phyloP scores from a whole-genome alignment of 2,888 invertebrate genomes.

The Temnothorax ravouxi region DNA sequence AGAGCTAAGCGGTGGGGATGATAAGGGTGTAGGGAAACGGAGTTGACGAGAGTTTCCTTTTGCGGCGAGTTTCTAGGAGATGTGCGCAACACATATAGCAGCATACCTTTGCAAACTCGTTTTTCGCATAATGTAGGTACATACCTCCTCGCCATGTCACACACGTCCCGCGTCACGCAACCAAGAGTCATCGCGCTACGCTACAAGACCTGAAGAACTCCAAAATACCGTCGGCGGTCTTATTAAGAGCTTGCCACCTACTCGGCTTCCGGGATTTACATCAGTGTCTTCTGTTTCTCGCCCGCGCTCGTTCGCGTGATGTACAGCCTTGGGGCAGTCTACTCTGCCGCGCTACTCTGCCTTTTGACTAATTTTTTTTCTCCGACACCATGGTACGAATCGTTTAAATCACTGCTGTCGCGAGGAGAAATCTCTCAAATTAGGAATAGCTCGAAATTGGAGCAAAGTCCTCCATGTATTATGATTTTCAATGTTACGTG shows the following conservation, averaged over 20 bases:
- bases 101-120: conserved; percentile 64
- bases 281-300: conserved; percentile 35
- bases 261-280: conserved; percentile 64
- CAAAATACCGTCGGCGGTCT: conserved; percentile 54
- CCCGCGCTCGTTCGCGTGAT: conserved; percentile 23
- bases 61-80: conserved; percentile 25
- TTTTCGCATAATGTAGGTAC: conserved; percentile 65
- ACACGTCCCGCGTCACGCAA: not conserved
- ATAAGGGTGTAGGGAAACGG: not conserved
- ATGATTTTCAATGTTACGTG: not conserved
- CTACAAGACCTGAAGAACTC: conserved; percentile 23
- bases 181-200: conserved; percentile 15
- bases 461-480: not conserved
- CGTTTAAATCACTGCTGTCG: conserved; percentile 14
- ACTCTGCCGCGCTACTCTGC: conserved; percentile 12
- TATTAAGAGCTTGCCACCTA: conserved; percentile 65
- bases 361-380: not conserved
- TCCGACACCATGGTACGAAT: not conserved
- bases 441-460: not conserved
- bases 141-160: conserved; percentile 30
- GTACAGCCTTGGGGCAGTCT: conserved; percentile 52
- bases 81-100: conserved; percentile 9
- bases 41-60: conserved; percentile 37
- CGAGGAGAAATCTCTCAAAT: not conserved
- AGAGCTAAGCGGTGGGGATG: not conserved